Evolutionary conservation across 2,797 vertebrate species (phyloP), one percentile per base, ranked within the genome.

Genomic region (Yasuhikotakia modesta): DNA sequence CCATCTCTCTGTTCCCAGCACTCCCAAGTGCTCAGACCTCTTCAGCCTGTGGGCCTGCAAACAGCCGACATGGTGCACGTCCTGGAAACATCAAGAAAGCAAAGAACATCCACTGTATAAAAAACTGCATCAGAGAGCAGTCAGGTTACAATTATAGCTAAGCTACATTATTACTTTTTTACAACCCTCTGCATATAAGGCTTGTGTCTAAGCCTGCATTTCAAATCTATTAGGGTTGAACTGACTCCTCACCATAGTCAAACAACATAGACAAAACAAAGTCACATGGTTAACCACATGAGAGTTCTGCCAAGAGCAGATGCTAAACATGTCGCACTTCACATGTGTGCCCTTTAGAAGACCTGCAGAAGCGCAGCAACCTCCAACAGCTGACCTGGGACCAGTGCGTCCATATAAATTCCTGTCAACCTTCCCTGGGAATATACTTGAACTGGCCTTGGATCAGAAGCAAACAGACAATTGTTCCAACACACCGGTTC

Each of bases 1-100:
- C 98, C 98, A 99, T 99, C 87, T 90, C 94, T 88, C 71, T 45
- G 60, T 73, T 82, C 48, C 81, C 4, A 80, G 73, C 82, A 61
- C 83, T 84, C 79, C 64, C 35, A 61, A 83, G 50, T 13, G 7
- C 24, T 80, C 57, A 66, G 72, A 72, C 64, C 76, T 55, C 70
- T 80, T 60, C 48, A 83, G 78, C 75, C 82, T 39, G 79, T 73
- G 45, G 75, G 79, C 85, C 71, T 19, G 30, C 24, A 63, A 39
- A 57, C 32, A 69, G 50, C 19, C 13, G 5, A 16, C 78, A 84
- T 80, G 8, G 17, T 71, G 83, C 2, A 24, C 35, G 74, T 66
- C 73, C 81, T 82, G 50, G 57, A 12, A 78, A 60, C 45, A 79
- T 35, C 35, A 64, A 57, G 22, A n/a, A 66, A 63, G 43, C 30